Evolutionary conservation across 2,888 invertebrate species (phyloP), one percentile per base, ranked within the genome.

Genomic region (Panorpa germanica): DNA sequence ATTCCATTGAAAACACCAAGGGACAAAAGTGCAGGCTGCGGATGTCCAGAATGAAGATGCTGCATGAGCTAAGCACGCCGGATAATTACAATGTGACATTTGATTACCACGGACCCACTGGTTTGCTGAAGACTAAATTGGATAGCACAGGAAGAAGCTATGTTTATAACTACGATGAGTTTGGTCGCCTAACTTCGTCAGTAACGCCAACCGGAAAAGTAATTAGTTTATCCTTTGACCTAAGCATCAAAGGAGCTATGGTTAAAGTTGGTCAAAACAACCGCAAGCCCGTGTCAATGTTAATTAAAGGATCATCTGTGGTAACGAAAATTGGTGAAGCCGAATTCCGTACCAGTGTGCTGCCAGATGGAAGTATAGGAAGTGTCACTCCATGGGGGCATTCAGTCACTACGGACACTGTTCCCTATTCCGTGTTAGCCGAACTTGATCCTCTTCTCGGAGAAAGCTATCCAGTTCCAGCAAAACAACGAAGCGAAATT

Each of bases 171-270:
- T 95, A 93, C 45, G 91, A 95, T 46, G 83, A 85, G 47, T 91
- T 90, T 46, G 95, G 95, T 3, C 68, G 93, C 33, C 59, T 93
- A 2, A 83, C 82, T 3, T 78, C 80, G 8, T 86, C 90, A 2
- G 82, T 91, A 0, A 88, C 88, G 5, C 93, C 95, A 0, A 93
- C 91, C n/a, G 93, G 93, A 5, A 76, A 88, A 55, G 77, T 88
- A 11, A 83, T 90, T 31, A 76, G 76, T 35, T 55, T 90, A 1
- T 74, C 75, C 4, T 90, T 88, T 45, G 88, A 90, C 52, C 59
- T 90, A n/a, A 86, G 83, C 44, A 57, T 82, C 9, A 85, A 85
- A 53, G 90, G 90, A 2, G 90, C 90, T 0, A 78, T 78, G 8
- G 85, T 88, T 1, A 73, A 75, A 45, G 74, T 86, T 0, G 73